These are phyloP conservation scores for Lagopus leucura DNA, from an alignment of 2,113 vertebrate genomes.

Conservation along the genomic window DNA sequence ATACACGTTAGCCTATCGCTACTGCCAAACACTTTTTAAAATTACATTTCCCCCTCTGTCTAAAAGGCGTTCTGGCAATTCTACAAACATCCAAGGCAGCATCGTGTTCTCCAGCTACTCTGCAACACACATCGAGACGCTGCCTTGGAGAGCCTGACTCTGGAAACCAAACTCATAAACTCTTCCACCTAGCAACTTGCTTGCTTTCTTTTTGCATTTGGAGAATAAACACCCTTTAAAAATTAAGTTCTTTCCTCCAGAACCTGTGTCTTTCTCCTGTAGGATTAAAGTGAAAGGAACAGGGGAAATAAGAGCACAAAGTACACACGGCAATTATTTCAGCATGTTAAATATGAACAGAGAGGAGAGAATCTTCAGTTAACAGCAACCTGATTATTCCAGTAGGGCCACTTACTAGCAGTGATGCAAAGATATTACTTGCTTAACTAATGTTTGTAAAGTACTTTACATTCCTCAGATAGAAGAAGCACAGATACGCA, in stretches of 20 bases:
- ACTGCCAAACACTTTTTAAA: slow-evolving; percentile 21
- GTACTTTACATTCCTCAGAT: slow-evolving; percentile 45
- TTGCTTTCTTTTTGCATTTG: not conserved
- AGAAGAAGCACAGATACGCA: not conserved
- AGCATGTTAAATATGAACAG: not conserved
- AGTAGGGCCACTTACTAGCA: slow-evolving; percentile 31
- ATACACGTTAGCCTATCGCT: not conserved
- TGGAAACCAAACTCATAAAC: not conserved
- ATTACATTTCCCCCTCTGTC: not conserved
- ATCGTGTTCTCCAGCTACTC: not conserved
- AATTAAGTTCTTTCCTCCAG: not conserved
- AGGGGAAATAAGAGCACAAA: not conserved
- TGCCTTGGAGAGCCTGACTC: not conserved
- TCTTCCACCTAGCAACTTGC: not conserved
- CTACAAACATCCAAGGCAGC: not conserved
- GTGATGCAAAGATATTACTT: slow-evolving; percentile 46
- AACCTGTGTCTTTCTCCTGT: not conserved
- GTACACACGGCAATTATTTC: not conserved
- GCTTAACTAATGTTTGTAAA: slow-evolving; percentile 17
- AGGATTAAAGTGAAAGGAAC: not conserved
- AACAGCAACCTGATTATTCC: slow-evolving; percentile 40
- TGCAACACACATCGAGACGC: not conserved
- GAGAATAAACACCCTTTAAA: not conserved
- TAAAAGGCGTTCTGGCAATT: slow-evolving; percentile 36
- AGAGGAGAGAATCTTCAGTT: slow-evolving; percentile 15